Conservation (phyloP, 2,888 invertebrate genomes). For the Eupelmus urozonus region DNA sequence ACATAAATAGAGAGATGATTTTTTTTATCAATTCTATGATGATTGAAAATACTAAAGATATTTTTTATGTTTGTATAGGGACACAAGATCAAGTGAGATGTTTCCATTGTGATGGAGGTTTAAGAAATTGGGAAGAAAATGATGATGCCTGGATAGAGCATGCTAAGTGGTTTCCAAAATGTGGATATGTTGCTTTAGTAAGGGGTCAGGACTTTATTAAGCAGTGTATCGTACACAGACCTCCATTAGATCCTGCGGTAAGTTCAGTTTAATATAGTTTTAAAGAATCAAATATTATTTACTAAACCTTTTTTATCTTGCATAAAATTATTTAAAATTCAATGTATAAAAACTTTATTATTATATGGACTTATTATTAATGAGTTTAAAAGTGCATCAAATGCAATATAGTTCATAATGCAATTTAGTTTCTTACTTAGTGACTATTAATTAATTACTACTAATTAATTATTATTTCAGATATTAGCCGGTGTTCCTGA, state of each 20-base stretch:
- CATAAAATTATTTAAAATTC: not conserved
- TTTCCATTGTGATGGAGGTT: slow-evolving; percentile 95
- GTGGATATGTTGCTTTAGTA: slow-evolving; percentile 88
- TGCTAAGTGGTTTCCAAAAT: slow-evolving; percentile 94
- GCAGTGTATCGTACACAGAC: slow-evolving; percentile 71
- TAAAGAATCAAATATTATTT: too few relatives aligned
- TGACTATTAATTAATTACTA: too few relatives aligned
- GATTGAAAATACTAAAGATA: too few relatives aligned
- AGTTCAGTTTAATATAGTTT: slow-evolving; percentile 22
- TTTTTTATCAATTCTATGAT: too few relatives aligned
- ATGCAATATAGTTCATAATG: too few relatives aligned
- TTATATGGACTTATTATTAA: not conserved
- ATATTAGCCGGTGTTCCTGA: slow-evolving; percentile 37
- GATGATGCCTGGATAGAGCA: slow-evolving; percentile 97
- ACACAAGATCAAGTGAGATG: slow-evolving; percentile 89
- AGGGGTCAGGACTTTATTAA: slow-evolving; percentile 90
- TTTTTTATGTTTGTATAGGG: slow-evolving; percentile 74
- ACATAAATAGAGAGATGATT: too few relatives aligned
- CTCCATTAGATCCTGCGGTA: slow-evolving; percentile 70
- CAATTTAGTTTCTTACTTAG: too few relatives aligned
- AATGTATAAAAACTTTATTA: too few relatives aligned
- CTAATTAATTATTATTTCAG: slow-evolving; percentile 26
- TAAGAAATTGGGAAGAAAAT: slow-evolving; percentile 92
- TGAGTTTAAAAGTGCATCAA: not conserved
- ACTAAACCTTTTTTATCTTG: too few relatives aligned